Percentiles rank a stretch among this genome's conserved stretches.
These are phyloP conservation scores for fruit fly (Drosophila melanogaster) DNA, from an alignment of 1,140 invertebrate genomes.

Conservation along the genomic window DNA sequence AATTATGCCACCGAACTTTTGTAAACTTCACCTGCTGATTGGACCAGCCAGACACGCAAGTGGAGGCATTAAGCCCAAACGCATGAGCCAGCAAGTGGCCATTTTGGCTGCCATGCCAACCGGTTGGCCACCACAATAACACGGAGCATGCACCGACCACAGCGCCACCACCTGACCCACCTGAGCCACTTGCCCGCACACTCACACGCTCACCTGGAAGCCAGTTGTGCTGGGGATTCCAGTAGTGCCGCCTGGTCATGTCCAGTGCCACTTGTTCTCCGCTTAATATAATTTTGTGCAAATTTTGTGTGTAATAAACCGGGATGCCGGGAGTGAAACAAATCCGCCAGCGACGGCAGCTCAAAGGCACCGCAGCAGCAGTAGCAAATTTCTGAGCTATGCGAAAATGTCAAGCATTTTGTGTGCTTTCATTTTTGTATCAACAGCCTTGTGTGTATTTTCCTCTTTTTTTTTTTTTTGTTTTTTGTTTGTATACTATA, in stretches of 20 bases:
- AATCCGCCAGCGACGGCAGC: constrained; percentile 2
- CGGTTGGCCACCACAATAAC: constrained; percentile 74
- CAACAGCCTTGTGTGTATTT: constrained; percentile 24
- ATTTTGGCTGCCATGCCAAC: constrained; percentile 63
- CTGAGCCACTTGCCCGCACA: background rate
- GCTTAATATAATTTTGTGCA: constrained; percentile 28
- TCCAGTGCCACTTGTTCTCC: constrained; percentile 28
- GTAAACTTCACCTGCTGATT: constrained; percentile 52
- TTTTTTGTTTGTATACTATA: constrained; percentile 27
- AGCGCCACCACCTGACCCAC: constrained; percentile 16
- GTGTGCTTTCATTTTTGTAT: constrained; percentile 31
- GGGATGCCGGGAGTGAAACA: constrained; percentile 23
- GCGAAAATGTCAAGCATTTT: constrained; percentile 59
- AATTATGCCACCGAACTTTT: constrained; percentile 68
- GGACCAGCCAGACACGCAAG: constrained; percentile 55
- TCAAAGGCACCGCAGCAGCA: constrained; percentile 43
- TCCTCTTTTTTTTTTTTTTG: constrained; percentile 3
- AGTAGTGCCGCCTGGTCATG: constrained; percentile 56
- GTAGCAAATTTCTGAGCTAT: constrained; percentile 7
- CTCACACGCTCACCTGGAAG: constrained; percentile 37
- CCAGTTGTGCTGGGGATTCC: constrained; percentile 73
- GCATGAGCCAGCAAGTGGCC: constrained; percentile 47
- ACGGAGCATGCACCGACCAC: constrained; percentile 75
- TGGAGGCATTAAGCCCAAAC: constrained; percentile 22
- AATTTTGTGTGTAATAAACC: constrained; percentile 53